These are phyloP conservation scores for Oophaga sylvatica DNA, from an alignment of 2,797 vertebrate species.

Conservation along the genomic window DNA sequence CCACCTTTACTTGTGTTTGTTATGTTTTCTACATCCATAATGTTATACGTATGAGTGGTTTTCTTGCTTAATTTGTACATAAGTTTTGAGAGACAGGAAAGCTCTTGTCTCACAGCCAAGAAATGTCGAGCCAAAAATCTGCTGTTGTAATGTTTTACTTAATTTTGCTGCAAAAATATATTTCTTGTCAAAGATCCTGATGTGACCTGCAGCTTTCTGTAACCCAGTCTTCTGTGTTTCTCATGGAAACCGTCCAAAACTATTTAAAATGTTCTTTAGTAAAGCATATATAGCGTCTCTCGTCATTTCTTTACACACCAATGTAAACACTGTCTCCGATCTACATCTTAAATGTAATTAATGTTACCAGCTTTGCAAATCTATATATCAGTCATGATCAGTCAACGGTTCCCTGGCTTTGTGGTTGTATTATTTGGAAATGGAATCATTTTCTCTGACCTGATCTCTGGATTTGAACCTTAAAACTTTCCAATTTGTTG, in stretches of 20 bases:
- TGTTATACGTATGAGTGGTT: background rate
- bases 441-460: background rate
- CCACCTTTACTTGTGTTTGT: background rate
- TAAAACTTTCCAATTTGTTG: background rate
- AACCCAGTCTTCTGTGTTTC: constrained; percentile 35
- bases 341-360: constrained; percentile 6
- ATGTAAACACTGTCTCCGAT: constrained; percentile 5
- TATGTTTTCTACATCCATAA: background rate
- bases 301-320: constrained; percentile 16
- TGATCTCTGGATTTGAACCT: background rate
- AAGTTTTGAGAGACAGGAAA: background rate
- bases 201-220: constrained; percentile 24
- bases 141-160: constrained; percentile 40
- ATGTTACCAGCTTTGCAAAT: background rate
- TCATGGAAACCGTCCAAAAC: constrained; percentile 43
- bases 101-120: constrained; percentile 10
- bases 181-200: constrained; percentile 40
- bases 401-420: background rate
- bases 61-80: constrained; percentile 24
- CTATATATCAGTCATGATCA: constrained; percentile 10
- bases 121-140: constrained; percentile 12
- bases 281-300: background rate
- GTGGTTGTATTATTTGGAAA: constrained; percentile 30
- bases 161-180: constrained; percentile 30
- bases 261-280: constrained; percentile 42